Base-by-base conservation (phyloP, 2,888 invertebrate species). In the Drosophila conformis region DNA sequence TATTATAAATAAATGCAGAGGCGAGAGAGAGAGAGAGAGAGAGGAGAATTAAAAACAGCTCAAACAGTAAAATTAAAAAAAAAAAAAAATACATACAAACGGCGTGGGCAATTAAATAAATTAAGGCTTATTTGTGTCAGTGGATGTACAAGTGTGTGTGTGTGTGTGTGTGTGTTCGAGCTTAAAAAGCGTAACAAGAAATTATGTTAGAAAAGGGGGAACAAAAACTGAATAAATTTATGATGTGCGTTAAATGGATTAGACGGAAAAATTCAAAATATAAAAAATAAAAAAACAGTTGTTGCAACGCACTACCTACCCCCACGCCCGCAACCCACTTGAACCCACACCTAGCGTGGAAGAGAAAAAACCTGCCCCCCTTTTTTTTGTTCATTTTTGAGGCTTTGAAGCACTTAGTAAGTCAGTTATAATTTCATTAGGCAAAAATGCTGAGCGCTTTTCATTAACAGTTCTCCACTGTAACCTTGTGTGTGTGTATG, bases 41-140 rank as follows among this genome's bases (percentile, higher is more conserved):
- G 31, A 10, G 11, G 11, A 38, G 38, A 38, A 46, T 46, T 46
- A 46, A 71, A 62, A 69, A 68, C 69, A 67, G 63, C 51, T 67
- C 61, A 21, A 38, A 64, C 69, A 69, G 68, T 46, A 62, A 59
- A 53, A 73, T 46, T 7, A 46, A 25, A 46, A 46, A 46, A 46
- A 25, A 15, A 42, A 11, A 27, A 27, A 27, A 27, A 4, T 13
- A 69, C 53, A 49, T 33, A 72, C 53, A 59, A 78, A 66, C 59
- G 67, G 68, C 67, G 67, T 65, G 18, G 74, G 77, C 86, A 91
- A 91, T 91, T 91, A 91, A 91, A 83, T 87, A 91, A 91, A 91
- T 91, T 91, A 91, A 85, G 77, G 72, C 78, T 78, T 78, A 76
- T 77, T 71, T 74, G 57, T 81, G 75, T 71, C 70, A 71, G 63